phyloP scores from a whole-genome alignment of 2,797 vertebrate species.

The Gila robusta region DNA sequence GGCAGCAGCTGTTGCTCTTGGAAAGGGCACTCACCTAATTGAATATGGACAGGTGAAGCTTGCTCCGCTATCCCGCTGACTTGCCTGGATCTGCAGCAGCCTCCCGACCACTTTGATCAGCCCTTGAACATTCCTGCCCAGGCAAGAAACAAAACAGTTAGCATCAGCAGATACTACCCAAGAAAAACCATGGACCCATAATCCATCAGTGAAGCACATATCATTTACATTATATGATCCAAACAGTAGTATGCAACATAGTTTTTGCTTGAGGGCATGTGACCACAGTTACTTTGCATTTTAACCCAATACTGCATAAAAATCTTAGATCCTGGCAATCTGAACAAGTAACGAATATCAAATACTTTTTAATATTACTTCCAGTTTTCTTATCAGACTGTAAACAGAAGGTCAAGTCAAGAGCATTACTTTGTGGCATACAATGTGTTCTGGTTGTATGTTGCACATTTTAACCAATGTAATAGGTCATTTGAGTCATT shows the following conservation, averaged over 20 bases:
- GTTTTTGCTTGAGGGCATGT: not conserved
- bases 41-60: conserved; percentile 76
- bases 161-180: not conserved
- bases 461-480: not conserved
- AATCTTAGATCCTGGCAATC: not conserved
- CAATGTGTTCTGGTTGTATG: too few relatives aligned
- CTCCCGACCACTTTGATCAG: conserved; percentile 87
- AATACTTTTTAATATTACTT: not conserved
- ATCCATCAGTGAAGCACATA: not conserved
- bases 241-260: not conserved
- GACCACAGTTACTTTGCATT: not conserved
- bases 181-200: not conserved
- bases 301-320: not conserved
- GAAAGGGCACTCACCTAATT: conserved; percentile 72
- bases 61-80: conserved; percentile 71
- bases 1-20: not conserved
- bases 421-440: not conserved
- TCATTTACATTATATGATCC: not conserved
- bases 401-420: not conserved
- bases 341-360: not conserved
- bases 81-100: conserved; percentile 87
- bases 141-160: conserved; percentile 30
- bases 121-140: conserved; percentile 87
- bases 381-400: not conserved
- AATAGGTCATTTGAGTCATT: not conserved